These are phyloP conservation scores for Fulmarus glacialis DNA, from an alignment of 2,113 vertebrate genomes.

Conservation along the genomic window DNA sequence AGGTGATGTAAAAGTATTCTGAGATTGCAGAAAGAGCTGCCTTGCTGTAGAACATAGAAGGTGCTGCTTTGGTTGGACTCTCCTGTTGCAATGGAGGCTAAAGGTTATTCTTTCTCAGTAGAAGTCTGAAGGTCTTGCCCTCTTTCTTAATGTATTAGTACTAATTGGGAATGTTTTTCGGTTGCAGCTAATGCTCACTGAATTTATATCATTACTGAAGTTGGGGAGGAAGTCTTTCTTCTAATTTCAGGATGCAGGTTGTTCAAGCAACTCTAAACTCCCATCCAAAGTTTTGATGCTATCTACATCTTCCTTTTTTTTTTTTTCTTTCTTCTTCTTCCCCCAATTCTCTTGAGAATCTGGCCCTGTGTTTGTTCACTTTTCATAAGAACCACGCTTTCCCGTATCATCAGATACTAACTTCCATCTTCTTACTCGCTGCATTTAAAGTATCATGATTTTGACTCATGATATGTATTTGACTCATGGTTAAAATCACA, in stretches of 20 bases:
- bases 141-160: background rate
- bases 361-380: background rate
- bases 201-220: background rate
- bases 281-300: background rate
- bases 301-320: background rate
- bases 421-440: background rate
- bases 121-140: background rate
- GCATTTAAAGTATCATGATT: background rate
- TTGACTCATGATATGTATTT: background rate
- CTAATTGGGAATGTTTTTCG: background rate
- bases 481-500: background rate
- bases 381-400: background rate
- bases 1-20: background rate
- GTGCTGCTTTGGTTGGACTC: background rate
- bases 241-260: background rate
- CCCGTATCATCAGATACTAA: background rate
- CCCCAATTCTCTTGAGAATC: background rate
- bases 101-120: background rate
- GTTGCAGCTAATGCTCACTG: background rate
- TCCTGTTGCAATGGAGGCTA: background rate
- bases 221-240: background rate
- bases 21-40: background rate
- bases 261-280: background rate
- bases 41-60: background rate
- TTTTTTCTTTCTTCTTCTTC: too few species aligned